These are phyloP conservation scores for Radopholus similis DNA, from an alignment of 1,140 invertebrate species.

Conservation along the genomic window DNA sequence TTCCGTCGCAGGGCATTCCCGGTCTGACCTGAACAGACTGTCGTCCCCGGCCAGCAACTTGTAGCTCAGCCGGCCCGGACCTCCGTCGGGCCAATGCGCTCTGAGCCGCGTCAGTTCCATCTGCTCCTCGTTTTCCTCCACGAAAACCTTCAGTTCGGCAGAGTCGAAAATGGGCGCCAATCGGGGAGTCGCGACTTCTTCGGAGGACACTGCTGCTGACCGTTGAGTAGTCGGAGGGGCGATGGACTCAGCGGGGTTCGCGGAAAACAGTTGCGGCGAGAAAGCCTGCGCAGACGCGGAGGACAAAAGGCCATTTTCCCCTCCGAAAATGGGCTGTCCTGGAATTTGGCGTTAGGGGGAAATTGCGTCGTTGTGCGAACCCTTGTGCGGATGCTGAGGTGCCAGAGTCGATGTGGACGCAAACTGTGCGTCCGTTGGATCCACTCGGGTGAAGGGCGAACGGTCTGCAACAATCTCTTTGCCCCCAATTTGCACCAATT, in stretches of 20 bases:
- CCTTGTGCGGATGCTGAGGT: background rate
- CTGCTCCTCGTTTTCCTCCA: constrained; percentile 54
- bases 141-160: constrained; percentile 38
- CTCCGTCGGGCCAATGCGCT: constrained; percentile 50
- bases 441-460: background rate
- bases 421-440: background rate
- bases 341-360: background rate
- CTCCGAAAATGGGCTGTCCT: background rate
- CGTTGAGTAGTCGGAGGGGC: background rate
- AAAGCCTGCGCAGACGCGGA: background rate
- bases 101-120: constrained; percentile 47
- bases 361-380: background rate
- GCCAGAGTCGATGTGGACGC: background rate
- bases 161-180: constrained; percentile 50
- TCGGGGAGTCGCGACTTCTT: background rate
- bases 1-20: background rate
- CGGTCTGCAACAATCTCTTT: background rate
- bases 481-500: background rate
- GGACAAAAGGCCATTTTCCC: background rate
- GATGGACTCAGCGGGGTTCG: background rate
- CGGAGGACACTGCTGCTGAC: background rate
- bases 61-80: constrained; percentile 47
- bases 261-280: background rate
- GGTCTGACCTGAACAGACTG: constrained; percentile 22
- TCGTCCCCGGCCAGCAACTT: constrained; percentile 46